Base-by-base conservation (phyloP, 2,888 invertebrate species). In the Caenorhabditis afra region DNA sequence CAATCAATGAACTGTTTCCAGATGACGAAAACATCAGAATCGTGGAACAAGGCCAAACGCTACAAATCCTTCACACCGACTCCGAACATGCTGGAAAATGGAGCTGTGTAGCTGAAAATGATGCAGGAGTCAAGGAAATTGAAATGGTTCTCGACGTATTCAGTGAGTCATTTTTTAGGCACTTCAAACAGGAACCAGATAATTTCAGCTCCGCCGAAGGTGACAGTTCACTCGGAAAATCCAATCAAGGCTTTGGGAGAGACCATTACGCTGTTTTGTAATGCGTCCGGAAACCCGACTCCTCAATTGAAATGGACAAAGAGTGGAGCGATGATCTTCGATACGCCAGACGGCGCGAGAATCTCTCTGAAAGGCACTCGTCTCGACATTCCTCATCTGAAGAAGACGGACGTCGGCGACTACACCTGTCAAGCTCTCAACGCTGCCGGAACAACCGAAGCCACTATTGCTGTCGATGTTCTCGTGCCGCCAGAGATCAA, bases 381-480 rank as follows among this genome's bases (percentile, higher is more conserved):
- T 2, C 68, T 90, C 50, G 90, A 90, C 65, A 90, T 90, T 59
- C 87, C 87, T 1, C 83, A 83, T 12, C 73, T 90, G 23, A 83
- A 83, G 37, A 79, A 82, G 53, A 76, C 78, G 5, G 93, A 93
- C 87, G 92, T 92, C 49, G 94, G 94, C 0, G 91, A 92, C 35
- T 94, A 93, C 86, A 92, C 91, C 1, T 94, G 93, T 85, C 84
- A 91, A 12, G 93, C 92, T 1, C 90, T 87, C 55, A 94, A 93
- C 85, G 90, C 91, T 45, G 92, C 92, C 85, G 93, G 93, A 8
- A 91, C 91, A 35, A 91, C 90, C 7, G 90, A 91, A n/a, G 92
- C 92, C 66, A 90, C 91, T 41, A 93, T 93, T 64, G 90, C 91
- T 41, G 87, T 94, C 0, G 91, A 92, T 61, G 93, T 94, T 0